A percentile compares a stretch with the other conserved stretches of the same genome.
Evolutionary conservation across 2,113 vertebrate species (phyloP).

Genomic region (Galeopterus variegatus): DNA sequence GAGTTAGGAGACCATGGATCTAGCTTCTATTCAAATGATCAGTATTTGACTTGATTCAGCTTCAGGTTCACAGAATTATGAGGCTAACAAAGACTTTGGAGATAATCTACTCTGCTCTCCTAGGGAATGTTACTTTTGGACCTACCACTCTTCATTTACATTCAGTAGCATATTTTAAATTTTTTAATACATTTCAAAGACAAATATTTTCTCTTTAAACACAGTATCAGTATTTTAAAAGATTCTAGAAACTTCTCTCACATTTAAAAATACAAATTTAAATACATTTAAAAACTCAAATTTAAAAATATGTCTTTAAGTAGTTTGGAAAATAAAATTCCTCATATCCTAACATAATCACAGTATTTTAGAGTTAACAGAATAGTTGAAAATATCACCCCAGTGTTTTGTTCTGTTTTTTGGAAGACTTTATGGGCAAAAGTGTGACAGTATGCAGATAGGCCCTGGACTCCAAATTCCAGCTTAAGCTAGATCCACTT

Average conservation of each 20-base stretch:
- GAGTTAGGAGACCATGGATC: not conserved
- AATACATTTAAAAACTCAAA: too few relatives aligned
- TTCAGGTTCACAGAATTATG: not conserved
- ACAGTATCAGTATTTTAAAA: constrained; percentile 17
- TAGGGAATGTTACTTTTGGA: not conserved
- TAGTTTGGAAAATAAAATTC: constrained; percentile 37
- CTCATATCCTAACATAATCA: not conserved
- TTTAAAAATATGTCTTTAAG: not conserved
- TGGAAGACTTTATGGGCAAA: not conserved
- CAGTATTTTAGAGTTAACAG: not conserved
- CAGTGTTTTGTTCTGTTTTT: not conserved
- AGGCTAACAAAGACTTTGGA: not conserved
- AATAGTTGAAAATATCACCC: not conserved
- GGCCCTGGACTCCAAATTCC: not conserved
- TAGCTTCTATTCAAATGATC: not conserved
- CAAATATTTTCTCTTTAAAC: constrained; percentile 47
- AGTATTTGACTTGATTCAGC: not conserved
- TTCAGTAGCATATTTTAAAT: not conserved
- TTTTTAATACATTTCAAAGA: constrained; percentile 34
- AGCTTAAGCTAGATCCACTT: not conserved
- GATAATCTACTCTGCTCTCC: not conserved
- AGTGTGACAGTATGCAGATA: not conserved
- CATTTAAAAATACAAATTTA: not conserved
- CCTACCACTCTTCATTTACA: not conserved
- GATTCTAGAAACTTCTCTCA: not conserved